These are phyloP conservation scores for Tretioscincus oriximinensis DNA, from an alignment of 2,113 vertebrate species.

Conservation along the genomic window DNA sequence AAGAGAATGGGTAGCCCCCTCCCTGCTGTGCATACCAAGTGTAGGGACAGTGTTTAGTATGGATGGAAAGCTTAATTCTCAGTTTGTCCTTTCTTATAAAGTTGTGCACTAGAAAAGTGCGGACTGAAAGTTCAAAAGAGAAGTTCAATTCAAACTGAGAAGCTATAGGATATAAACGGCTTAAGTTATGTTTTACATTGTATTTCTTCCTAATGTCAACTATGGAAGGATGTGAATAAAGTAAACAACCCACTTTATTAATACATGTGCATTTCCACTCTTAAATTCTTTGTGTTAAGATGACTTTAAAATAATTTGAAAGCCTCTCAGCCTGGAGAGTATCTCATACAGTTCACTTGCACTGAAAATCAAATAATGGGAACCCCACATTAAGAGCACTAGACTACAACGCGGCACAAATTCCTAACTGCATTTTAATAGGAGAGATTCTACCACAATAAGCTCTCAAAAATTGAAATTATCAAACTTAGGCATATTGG, in stretches of 20 bases:
- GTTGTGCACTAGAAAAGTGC: constrained; percentile 23
- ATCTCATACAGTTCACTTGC: constrained; percentile 8
- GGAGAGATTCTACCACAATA: not conserved
- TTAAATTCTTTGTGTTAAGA: not conserved
- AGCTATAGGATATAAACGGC: not conserved
- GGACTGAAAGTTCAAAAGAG: no score
- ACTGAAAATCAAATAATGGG: constrained; percentile 6
- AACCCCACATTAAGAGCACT: not conserved
- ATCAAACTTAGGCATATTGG: not conserved
- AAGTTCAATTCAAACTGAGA: no score
- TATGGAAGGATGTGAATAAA: constrained; percentile 9
- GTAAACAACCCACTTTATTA: constrained; percentile 19
- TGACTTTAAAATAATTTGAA: constrained; percentile 11
- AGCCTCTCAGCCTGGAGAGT: not conserved
- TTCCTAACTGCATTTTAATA: constrained; percentile 1
- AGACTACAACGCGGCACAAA: constrained; percentile 1
- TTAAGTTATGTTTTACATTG: constrained; percentile 17
- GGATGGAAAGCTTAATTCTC: no score
- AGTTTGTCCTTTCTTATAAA: no score
- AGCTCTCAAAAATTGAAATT: constrained; percentile 2
- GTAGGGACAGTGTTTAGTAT: no score
- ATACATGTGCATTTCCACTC: constrained; percentile 13
- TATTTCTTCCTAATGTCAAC: constrained; percentile 29
- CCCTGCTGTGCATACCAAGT: no score
- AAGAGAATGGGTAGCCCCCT: no score